Evolutionary conservation across 53 echinoderm and acorn worm species (phyloP), one percentile per base, ranked within the genome.

Genomic region (Antedon mediterranea): DNA sequence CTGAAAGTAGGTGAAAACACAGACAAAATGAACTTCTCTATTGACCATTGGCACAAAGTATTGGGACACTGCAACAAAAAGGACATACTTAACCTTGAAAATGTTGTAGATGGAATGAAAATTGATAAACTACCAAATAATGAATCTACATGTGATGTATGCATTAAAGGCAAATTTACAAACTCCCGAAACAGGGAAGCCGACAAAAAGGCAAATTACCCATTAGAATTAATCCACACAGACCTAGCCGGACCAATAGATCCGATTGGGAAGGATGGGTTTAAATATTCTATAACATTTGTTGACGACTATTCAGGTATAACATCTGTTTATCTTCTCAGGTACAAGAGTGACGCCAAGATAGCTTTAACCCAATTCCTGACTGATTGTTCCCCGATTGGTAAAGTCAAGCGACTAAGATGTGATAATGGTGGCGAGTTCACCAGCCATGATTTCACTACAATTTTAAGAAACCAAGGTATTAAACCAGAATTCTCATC

Each of bases 401-500:
- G 77, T 32, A 33, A 5, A 11, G 75, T 85, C 7, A 81, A 81
- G 33, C 28, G 85, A 76, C 79, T 85, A 26, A 81, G 81, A 43
- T 71, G 81, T 71, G 85, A 85, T 34, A 33, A 85, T 29, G 85
- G 77, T 43, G 73, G 44, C 41, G 79, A 84, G 43, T 84, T 79
- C 31, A 84, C 71, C 26, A 43, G 75, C 2, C 30, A 79, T 28
- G 71, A 37, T 20, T 83, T 83, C 34, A 18, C 28, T 6, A 28
- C n/a, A 20, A 31, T 78, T 23, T 7, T 78, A 30, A 28, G 34
- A 15, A 73, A 84, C 15, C 84, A 74, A 23, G 32, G 74, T 29
- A 84, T 83, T 27, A 78, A 72, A 33, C 84, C 84, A 27, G 79
- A 79, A 23, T 71, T 41, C 20, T 84, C 79, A 72, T 73, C 84